Evolutionary conservation across 2,888 invertebrate genomes (phyloP).

Genomic region (Apodemia duryi): DNA sequence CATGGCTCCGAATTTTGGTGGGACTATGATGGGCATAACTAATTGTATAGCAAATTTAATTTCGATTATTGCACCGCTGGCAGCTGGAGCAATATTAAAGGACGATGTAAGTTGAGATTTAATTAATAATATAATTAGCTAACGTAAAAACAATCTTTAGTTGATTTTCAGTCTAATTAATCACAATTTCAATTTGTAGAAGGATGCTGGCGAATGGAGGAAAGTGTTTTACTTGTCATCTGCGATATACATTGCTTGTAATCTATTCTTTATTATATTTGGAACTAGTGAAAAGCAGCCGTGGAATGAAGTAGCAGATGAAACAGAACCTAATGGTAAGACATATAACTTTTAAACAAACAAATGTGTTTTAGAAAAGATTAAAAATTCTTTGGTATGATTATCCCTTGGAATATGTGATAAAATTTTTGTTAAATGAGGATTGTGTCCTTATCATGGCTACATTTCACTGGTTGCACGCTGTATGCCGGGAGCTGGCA

Average conservation of each 20-base stretch:
- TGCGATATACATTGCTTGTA: conserved; percentile 82
- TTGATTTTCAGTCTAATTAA: too few relatives aligned
- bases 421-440: too few relatives aligned
- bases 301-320: conserved; percentile 84
- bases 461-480: too few relatives aligned
- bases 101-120: conserved; percentile 56
- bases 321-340: conserved; percentile 11
- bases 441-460: too few relatives aligned
- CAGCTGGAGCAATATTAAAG: conserved; percentile 82
- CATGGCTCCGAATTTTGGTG: conserved; percentile 89
- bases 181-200: conserved; percentile 53
- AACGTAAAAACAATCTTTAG: too few relatives aligned
- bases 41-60: conserved; percentile 87
- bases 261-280: conserved; percentile 82
- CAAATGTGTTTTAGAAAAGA: too few relatives aligned
- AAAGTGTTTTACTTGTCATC: conserved; percentile 85
- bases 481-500: too few relatives aligned
- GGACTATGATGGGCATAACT: conserved; percentile 90
- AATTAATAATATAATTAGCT: too few relatives aligned
- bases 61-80: conserved; percentile 87
- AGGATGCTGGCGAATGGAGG: conserved; percentile 82
- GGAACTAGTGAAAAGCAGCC: conserved; percentile 82
- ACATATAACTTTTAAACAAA: neutral
- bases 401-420: too few relatives aligned
- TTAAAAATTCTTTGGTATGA: too few relatives aligned